Base-by-base conservation (phyloP, 2,888 invertebrate species). In the Tachina lurida region DNA sequence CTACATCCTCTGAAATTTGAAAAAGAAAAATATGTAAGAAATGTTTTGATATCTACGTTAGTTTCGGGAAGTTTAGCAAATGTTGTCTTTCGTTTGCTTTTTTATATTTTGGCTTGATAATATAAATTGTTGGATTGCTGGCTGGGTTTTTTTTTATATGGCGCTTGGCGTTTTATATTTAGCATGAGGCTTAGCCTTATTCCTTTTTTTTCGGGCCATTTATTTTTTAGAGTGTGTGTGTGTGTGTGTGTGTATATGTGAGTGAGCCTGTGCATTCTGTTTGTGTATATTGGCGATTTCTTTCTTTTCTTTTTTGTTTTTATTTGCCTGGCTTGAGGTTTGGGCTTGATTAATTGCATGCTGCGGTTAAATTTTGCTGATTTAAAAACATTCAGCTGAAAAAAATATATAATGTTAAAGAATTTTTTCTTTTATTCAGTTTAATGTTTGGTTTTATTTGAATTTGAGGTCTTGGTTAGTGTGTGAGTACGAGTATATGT, bases 301-400 rank as follows among this genome's bases (percentile, higher is more conserved):
- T 74, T 47, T 67, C 73, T 54, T 75, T 49, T 60, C 31, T 54
- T n/a, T 60, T 60, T 54, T 76, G 19, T 75, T 77, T 65, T 43
- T 67, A 39, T 67, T 74, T 86, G 79, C 77, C 63, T 67, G 82
- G 79, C 84, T 83, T 87, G 84, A 82, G 83, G 86, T 84, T 86
- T 81, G 80, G 84, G 80, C 84, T 86, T 88, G 88, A 88, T 88
- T 88, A 88, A 88, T 88, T 88, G 88, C 88, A 87, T 84, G 86
- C 87, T 86, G 88, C 81, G 88, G 87, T 88, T 87, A 87, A 87
- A 87, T 87, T 88, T 82, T 86, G 88, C 88, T 88, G 87, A 87
- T 86, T 87, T 87, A 86, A 84, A 81, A 81, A 81, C 74, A 75
- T 81, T 60, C 60, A 47, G 54, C 74, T 52, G 67, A 67, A 67